Base-by-base conservation (phyloP, 2,888 invertebrate species). In the Mechanitis mazaeus region DNA sequence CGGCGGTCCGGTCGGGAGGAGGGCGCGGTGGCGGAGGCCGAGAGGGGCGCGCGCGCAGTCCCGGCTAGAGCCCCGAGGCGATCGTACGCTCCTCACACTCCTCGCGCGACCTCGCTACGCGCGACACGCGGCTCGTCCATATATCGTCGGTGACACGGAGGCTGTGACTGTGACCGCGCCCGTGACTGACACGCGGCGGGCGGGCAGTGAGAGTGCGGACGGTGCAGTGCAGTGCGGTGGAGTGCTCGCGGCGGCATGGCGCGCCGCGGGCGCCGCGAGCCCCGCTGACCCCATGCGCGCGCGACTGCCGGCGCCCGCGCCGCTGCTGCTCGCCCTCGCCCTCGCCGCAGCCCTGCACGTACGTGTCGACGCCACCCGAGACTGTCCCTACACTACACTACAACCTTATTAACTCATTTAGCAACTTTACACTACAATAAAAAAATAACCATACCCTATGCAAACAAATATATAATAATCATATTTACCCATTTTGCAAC, bases 321-420 rank as follows among this genome's bases (percentile, higher is more conserved):
- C 81, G 80, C 82, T 81, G 81, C 81, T 80, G 83, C 83, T 81
- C 81, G 80, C 79, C 77, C 79, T 82, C 78, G 84, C 85, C 84
- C 83, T 84, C 83, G 85, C 83, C 84, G 78, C 78, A 78, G 75
- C 80, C 77, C 79, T 84, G 76, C 83, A 76, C 74, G 87, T 87
- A 85, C 78, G 85, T 83, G 58, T 64, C 28, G 20, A 55, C 61
- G 45, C 33, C 66, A 67, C 62, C 60, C 63, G 62, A 64, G 60
- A 45, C 66, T 47, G 47, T 50, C 33, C 11, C 57, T 20, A 7
- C 7, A 11, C 1, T 3, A 28, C 20, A 20, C 6, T 20, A 12
- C 33, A 45, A 46, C 33, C 33, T n/a, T 42, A 31, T n/a, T 42
- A 3, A 53, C 2, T 4, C 11, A 4, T 31, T 50, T 31, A 2